phyloP scores from a whole-genome alignment of 2,888 invertebrate species.

The Tuta absoluta region DNA sequence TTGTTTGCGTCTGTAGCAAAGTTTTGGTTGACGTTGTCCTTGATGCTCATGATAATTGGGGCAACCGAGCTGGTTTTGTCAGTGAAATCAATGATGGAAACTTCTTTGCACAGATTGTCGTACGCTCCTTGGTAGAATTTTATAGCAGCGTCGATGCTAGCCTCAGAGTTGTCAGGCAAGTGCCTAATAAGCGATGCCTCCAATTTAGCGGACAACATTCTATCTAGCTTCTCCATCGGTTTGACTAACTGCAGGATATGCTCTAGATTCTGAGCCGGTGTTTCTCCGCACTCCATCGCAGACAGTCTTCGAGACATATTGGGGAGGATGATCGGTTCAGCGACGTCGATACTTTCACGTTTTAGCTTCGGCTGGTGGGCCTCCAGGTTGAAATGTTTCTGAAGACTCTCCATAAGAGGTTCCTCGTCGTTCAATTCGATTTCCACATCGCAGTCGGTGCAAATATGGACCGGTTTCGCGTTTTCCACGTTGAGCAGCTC shows the following conservation, averaged over 20 bases:
- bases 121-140: slow-evolving; percentile 65
- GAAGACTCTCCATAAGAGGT: slow-evolving; percentile 72
- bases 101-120: slow-evolving; percentile 62
- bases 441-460: slow-evolving; percentile 71
- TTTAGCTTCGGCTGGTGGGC: slow-evolving; percentile 68
- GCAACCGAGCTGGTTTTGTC: slow-evolving; percentile 68
- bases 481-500: slow-evolving; percentile 60
- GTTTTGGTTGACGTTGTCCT: slow-evolving; percentile 75
- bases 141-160: slow-evolving; percentile 64
- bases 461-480: slow-evolving; percentile 72
- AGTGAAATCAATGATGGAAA: slow-evolving; percentile 60
- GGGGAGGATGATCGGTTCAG: slow-evolving; percentile 67
- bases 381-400: slow-evolving; percentile 69
- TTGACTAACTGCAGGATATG: slow-evolving; percentile 57
- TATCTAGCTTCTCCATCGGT: slow-evolving; percentile 62
- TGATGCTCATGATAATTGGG: slow-evolving; percentile 76
- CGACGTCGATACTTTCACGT: slow-evolving; percentile 70
- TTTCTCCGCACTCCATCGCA: slow-evolving; percentile 64
- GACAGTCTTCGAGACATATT: slow-evolving; percentile 73
- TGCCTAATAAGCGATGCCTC: slow-evolving; percentile 60
- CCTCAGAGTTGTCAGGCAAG: slow-evolving; percentile 71
- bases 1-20: slow-evolving; percentile 70
- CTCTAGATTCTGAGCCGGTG: slow-evolving; percentile 54
- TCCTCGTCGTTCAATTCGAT: slow-evolving; percentile 71
- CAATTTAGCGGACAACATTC: slow-evolving; percentile 58